Evolutionary conservation across 2,797 vertebrate genomes (phyloP).

Genomic region (Enteromius thamalakanensis): DNA sequence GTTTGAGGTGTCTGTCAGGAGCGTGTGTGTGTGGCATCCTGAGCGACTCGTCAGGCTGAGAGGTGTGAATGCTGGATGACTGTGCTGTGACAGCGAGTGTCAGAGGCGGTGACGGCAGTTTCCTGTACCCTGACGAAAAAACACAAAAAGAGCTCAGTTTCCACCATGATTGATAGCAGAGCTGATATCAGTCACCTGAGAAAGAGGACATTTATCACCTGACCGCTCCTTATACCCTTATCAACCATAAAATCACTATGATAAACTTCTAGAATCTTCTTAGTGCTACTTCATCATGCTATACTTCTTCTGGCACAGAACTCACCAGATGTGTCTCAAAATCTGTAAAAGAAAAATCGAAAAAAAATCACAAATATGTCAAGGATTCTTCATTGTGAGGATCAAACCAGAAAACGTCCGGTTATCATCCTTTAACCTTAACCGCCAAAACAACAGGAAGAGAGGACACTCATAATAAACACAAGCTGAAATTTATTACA

Average conservation of each 20-base stretch:
- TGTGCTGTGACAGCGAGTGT: slow-evolving; percentile 51
- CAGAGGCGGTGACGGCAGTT: slow-evolving; percentile 46
- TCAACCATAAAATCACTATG: neutral
- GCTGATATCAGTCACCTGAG: slow-evolving; percentile 49
- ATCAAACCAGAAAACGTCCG: slow-evolving; percentile 22
- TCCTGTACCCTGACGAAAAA: slow-evolving; percentile 46
- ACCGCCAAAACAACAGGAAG: slow-evolving; percentile 32
- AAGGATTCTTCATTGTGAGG: neutral
- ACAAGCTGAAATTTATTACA: slow-evolving; percentile 32
- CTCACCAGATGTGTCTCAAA: neutral
- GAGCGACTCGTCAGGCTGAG: slow-evolving; percentile 47
- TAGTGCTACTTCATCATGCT: neutral
- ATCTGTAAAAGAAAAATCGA: neutral
- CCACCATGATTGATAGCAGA: slow-evolving; percentile 47
- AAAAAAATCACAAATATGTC: neutral
- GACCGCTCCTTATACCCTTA: neutral
- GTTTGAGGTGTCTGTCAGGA: slow-evolving; percentile 48
- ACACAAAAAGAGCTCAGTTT: slow-evolving; percentile 43
- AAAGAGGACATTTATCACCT: slow-evolving; percentile 5
- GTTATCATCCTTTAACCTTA: slow-evolving; percentile 13
- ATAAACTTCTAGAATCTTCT: neutral
- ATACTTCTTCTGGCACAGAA: neutral
- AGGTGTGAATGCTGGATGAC: slow-evolving; percentile 35
- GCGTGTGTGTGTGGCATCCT: slow-evolving; percentile 4
- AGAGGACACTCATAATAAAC: slow-evolving; percentile 40